Conservation (phyloP, 2,113 vertebrate genomes). For the Protobothrops flavoviridis region DNA sequence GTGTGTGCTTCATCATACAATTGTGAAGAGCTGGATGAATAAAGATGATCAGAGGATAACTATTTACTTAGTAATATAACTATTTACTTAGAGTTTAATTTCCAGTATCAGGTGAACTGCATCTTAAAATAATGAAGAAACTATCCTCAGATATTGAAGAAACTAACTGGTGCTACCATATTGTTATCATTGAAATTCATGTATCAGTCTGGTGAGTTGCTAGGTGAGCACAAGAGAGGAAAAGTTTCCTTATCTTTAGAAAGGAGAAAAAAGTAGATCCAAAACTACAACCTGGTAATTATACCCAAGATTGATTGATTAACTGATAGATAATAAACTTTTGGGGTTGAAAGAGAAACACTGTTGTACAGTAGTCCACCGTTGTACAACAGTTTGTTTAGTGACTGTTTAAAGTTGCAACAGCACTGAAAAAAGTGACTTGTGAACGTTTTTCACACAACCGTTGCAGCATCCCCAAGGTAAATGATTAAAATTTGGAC, state of each 20-base stretch:
- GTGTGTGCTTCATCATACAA: background rate
- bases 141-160: background rate
- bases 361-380: background rate
- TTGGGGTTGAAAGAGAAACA: background rate
- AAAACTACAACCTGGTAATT: background rate
- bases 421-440: background rate
- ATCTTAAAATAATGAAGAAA: background rate
- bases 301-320: background rate
- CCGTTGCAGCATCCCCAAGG: background rate
- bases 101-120: background rate
- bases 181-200: background rate
- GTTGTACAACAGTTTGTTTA: background rate
- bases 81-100: background rate
- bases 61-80: background rate
- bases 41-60: background rate
- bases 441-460: background rate
- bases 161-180: background rate
- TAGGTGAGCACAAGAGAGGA: background rate
- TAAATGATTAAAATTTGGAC: background rate
- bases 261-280: background rate
- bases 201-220: background rate
- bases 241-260: background rate
- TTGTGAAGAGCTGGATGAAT: background rate
- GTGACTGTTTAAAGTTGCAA: background rate
- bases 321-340: background rate